A percentile compares a stretch with the other conserved stretches of the same genome.
These are phyloP conservation scores for Archaeoteleia sp. DNA, from an alignment of 2,888 invertebrate genomes.

Conservation along the genomic window DNA sequence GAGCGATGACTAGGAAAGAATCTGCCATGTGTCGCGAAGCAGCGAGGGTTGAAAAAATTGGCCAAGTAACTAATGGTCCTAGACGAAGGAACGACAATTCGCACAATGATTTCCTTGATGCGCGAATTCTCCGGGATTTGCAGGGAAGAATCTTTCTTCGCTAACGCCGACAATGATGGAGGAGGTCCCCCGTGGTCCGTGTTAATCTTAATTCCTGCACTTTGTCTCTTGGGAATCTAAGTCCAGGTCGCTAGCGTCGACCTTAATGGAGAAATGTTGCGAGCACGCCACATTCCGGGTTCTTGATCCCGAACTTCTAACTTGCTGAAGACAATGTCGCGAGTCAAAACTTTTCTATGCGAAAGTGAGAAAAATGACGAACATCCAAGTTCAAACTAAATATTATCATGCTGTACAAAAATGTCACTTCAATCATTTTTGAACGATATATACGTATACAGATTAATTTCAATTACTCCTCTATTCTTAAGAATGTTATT, in stretches of 20 bases:
- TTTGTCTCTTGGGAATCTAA: constrained; percentile 60
- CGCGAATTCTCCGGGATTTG: constrained; percentile 41
- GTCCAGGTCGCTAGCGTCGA: constrained; percentile 51
- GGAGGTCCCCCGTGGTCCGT: constrained; percentile 59
- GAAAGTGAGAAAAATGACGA: constrained; percentile 6
- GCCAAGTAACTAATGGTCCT: constrained; percentile 28
- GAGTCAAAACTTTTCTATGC: constrained; percentile 16
- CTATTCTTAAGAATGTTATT: too few species aligned
- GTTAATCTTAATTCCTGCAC: constrained; percentile 71
- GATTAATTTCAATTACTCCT: not conserved
- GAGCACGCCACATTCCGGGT: constrained; percentile 7
- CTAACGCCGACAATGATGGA: constrained; percentile 70
- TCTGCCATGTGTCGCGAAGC: too few species aligned
- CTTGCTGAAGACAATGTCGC: constrained; percentile 16
- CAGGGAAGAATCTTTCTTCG: constrained; percentile 59
- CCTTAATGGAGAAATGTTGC: constrained; percentile 63
- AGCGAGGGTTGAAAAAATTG: too few species aligned
- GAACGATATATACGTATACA: not conserved
- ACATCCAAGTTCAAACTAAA: not conserved
- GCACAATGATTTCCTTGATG: constrained; percentile 37
- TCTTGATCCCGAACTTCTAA: constrained; percentile 18
- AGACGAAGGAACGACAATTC: constrained; percentile 42
- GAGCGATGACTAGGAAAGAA: too few species aligned
- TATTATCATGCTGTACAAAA: not conserved
- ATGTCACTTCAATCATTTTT: not conserved